phyloP scores from a whole-genome alignment of 64 coral and sea anemone genomes.

The Dendrophyllia cribrosa region DNA sequence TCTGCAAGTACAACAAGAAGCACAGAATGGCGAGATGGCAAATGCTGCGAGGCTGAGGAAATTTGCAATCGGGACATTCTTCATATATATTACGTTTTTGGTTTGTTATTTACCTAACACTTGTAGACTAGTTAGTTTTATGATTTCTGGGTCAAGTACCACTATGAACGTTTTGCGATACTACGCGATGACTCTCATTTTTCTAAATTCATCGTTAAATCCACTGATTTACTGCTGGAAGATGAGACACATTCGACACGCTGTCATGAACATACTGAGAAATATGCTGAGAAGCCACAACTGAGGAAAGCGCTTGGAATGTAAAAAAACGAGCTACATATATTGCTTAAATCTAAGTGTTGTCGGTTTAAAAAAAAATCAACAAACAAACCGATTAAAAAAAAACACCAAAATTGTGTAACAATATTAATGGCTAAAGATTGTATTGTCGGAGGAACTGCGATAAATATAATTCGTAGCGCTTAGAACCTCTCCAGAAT shows the following conservation, averaged over 20 bases:
- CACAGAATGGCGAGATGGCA: not conserved
- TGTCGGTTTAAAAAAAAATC: too few species aligned
- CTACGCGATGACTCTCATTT: not conserved
- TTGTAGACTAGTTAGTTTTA: not conserved
- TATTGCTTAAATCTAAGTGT: too few species aligned
- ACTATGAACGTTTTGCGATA: not conserved
- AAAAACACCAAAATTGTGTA: too few species aligned
- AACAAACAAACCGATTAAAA: too few species aligned
- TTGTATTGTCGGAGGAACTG: too few species aligned
- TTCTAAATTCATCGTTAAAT: conserved; percentile 36
- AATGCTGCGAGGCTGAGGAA: not conserved
- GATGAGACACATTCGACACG: not conserved
- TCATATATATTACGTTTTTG: conserved; percentile 16
- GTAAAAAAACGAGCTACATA: too few species aligned
- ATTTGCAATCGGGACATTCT: conserved; percentile 4
- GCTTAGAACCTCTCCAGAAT: too few species aligned
- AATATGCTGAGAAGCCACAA: not conserved
- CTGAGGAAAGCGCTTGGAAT: too few species aligned
- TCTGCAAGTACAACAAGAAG: not conserved
- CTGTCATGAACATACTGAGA: not conserved
- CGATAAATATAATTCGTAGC: too few species aligned
- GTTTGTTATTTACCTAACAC: not conserved
- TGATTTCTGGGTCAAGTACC: not conserved
- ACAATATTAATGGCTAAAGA: too few species aligned
- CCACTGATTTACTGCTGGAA: conserved; percentile 47